phyloP scores from a whole-genome alignment of 2,113 vertebrate genomes.

The Nothocercus julius region DNA sequence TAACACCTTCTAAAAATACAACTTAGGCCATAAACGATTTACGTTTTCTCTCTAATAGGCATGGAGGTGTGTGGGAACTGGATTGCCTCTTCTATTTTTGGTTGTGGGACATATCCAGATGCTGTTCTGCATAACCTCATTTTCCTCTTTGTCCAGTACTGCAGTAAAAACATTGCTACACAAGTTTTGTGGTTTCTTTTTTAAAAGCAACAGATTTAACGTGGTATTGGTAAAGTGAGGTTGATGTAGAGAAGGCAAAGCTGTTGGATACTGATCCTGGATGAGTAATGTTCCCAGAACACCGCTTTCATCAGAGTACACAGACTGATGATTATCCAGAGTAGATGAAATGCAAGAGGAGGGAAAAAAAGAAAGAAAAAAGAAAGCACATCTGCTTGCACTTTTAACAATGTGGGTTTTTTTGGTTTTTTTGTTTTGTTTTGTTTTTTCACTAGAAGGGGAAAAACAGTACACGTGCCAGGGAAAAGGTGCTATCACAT shows the following conservation, averaged over 20 bases:
- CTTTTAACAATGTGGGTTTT: neutral
- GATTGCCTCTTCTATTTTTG: constrained; percentile 21
- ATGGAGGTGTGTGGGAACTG: constrained; percentile 3
- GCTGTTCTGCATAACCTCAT: constrained; percentile 43
- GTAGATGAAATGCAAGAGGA: neutral
- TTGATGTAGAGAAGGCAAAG: neutral
- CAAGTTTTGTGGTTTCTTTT: neutral
- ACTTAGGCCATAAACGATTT: constrained; percentile 13
- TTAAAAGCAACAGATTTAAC: neutral
- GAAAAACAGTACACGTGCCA: neutral
- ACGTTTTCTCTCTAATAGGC: constrained; percentile 2
- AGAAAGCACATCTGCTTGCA: neutral
- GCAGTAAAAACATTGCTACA: neutral
- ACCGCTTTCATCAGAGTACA: rapidly evolving
- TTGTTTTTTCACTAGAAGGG: neutral
- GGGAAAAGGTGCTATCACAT: neutral
- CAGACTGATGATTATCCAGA: neutral
- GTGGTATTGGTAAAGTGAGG: neutral
- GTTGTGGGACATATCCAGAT: neutral
- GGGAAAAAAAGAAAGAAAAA: neutral
- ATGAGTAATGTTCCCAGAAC: neutral
- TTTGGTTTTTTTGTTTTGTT: neutral
- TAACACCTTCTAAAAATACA: constrained; percentile 23
- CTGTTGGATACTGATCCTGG: neutral
- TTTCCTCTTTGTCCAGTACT: constrained; percentile 12